Evolutionary conservation across 2,888 invertebrate genomes (phyloP).

Genomic region (Strigamia transsilvanica): DNA sequence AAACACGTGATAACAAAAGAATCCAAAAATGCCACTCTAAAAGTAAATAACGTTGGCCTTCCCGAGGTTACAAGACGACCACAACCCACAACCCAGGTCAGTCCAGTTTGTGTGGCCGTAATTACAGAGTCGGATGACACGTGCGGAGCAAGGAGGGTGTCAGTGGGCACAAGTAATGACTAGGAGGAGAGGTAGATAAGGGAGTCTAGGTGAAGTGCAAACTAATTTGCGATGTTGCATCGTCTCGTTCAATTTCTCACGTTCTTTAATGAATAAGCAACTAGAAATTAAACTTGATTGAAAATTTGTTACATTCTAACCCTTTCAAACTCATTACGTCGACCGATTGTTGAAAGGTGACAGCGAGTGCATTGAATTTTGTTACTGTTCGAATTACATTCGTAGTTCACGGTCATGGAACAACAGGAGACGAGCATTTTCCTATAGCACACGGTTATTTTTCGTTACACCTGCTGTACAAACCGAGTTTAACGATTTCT

Average conservation of each 20-base stretch:
- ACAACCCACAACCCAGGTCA: slow-evolving; percentile 38
- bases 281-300: neutral
- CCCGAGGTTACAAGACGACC: slow-evolving; percentile 1
- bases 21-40: neutral
- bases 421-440: neutral
- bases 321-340: neutral
- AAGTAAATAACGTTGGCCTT: neutral
- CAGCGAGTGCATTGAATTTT: neutral
- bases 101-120: slow-evolving; percentile 23
- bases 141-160: slow-evolving; percentile 25
- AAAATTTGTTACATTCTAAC: neutral
- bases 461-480: neutral
- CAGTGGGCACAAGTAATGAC: slow-evolving; percentile 32
- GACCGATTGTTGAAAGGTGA: neutral
- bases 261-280: neutral
- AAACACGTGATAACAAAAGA: slow-evolving; percentile 4
- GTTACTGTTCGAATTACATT: neutral
- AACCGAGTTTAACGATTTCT: slow-evolving; percentile 28
- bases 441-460: neutral
- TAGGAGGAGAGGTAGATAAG: slow-evolving; percentile 28
- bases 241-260: neutral
- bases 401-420: neutral
- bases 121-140: slow-evolving; percentile 36
- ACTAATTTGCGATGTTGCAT: neutral
- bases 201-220: slow-evolving; percentile 4